Evolutionary conservation across 2,888 invertebrate species (phyloP), one percentile per base, ranked within the genome.

Genomic region (Ophion slaviceki): DNA sequence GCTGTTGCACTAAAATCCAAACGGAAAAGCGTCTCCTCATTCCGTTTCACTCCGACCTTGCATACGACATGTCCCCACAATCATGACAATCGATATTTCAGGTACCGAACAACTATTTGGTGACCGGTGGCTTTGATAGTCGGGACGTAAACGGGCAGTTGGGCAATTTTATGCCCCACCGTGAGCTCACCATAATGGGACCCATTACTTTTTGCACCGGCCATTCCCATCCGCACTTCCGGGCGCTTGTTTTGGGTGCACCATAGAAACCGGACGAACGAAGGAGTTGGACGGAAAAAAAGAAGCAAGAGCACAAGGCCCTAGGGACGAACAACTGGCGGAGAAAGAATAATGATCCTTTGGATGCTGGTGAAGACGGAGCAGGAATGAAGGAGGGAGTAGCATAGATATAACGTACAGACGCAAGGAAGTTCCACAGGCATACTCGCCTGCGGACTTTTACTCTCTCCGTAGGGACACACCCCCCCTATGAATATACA

Each of bases 401-500:
- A 62, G 71, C 10, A 24, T 24, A 71, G 36, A 85, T 86, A 85
- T 75, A 66, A 45, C 64, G 66, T 53, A 53, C 57, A 61, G 75
- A 86, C 32, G 53, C 68, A 68, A 84, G 84, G 77, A 77, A 75
- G 72, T 70, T 47, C 80, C 67, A 80, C 84, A 83, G 78, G 62
- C 77, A 86, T 68, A 82, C 85, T 32, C 80, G 71, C 66, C 72
- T 53, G 74, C 68, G 84, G 85, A 82, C 86, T 47, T 47, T 75
- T 87, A 86, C 75, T 61, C 71, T 75, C 40, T 67, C 67, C 79
- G 57, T 68, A 45, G 75, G 75, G 75, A 68, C 67, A 81, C 81
- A 81, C 68, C 81, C 70, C 70, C 84, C 11, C 71, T 85, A 90
- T 89, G 89, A 89, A 90, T 90, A 91, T 89, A 89, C 89, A 91